phyloP scores from a whole-genome alignment of 1,140 invertebrate genomes.

The Limonius californicus region DNA sequence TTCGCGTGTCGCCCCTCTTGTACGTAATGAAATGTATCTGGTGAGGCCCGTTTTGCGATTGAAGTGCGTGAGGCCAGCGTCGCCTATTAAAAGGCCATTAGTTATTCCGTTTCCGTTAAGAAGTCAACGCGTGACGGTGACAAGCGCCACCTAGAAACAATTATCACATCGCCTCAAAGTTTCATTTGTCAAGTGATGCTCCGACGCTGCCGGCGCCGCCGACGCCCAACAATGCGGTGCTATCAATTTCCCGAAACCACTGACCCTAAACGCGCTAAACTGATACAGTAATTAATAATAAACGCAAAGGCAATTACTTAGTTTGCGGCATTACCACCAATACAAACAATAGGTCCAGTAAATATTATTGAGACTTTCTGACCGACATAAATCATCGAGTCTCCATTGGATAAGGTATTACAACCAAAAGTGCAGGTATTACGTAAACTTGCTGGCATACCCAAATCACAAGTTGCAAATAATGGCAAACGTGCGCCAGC shows the following conservation, averaged over 20 bases:
- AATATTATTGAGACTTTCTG: neutral
- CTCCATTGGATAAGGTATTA: too few species aligned
- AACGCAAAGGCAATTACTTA: conserved; percentile 12
- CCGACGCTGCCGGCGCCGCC: neutral
- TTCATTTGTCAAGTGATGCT: conserved; percentile 9
- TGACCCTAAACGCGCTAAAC: conserved; percentile 14
- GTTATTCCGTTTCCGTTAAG: conserved; percentile 11
- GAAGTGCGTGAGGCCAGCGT: neutral
- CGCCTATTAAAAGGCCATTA: conserved; percentile 9
- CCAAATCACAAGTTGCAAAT: too few species aligned
- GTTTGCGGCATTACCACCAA: conserved; percentile 4
- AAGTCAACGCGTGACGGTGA: conserved; percentile 4
- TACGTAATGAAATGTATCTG: conserved; percentile 7
- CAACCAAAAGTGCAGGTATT: too few species aligned
- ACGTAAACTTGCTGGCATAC: too few species aligned
- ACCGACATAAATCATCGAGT: neutral
- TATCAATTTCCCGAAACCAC: conserved; percentile 12
- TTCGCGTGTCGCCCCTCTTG: conserved; percentile 3
- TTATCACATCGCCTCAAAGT: conserved; percentile 10
- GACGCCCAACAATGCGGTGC: conserved; percentile 8
- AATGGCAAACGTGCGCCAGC: too few species aligned
- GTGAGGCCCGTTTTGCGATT: neutral
- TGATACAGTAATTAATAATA: conserved; percentile 15
- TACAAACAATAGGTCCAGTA: neutral
- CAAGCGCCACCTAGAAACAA: neutral